phyloP scores from a whole-genome alignment of 1,140 invertebrate species.

The Dendrolimus kikuchii region DNA sequence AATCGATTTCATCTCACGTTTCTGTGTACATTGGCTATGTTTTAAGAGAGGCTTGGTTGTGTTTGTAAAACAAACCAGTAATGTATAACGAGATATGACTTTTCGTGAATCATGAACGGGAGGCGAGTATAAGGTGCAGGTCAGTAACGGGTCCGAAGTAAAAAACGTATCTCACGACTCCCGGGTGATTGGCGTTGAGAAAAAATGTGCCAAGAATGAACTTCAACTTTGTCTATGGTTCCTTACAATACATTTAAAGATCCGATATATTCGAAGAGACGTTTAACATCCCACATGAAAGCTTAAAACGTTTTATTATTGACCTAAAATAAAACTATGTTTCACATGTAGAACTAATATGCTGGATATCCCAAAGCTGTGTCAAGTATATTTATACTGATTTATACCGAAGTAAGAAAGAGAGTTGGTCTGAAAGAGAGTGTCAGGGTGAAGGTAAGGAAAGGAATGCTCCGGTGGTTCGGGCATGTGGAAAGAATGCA shows the following conservation, averaged over 20 bases:
- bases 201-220: slow-evolving; percentile 28
- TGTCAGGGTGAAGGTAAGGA: no score
- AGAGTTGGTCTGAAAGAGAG: no score
- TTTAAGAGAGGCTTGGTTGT: neutral
- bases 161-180: slow-evolving; percentile 49
- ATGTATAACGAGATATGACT: slow-evolving; percentile 25
- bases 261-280: neutral
- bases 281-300: no score
- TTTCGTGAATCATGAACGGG: slow-evolving; percentile 10
- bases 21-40: slow-evolving; percentile 19
- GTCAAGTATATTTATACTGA: no score
- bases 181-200: slow-evolving; percentile 33
- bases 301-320: no score
- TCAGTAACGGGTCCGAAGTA: slow-evolving; percentile 37
- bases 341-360: no score
- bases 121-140: slow-evolving; percentile 24
- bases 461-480: no score
- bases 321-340: no score
- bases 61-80: slow-evolving; percentile 1
- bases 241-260: neutral
- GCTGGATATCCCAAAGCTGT: no score
- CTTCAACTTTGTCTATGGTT: slow-evolving; percentile 1
- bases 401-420: no score
- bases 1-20: slow-evolving; percentile 9
- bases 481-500: no score